phyloP scores from a whole-genome alignment of 1,140 invertebrate species.

The Bactericera cockerelli region DNA sequence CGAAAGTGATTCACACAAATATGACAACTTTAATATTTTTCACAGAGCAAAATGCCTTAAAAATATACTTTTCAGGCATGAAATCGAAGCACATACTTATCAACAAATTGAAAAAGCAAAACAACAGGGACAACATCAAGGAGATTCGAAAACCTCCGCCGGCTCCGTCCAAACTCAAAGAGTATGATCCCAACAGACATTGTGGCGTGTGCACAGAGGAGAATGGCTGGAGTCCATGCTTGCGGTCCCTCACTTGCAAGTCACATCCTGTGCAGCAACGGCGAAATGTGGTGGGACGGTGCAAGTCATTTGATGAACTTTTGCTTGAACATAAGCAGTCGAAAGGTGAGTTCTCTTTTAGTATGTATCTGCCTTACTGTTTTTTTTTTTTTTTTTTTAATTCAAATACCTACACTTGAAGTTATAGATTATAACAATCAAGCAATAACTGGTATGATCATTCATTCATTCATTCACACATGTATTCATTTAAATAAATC shows the following conservation, averaged over 20 bases:
- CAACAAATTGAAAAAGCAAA: not conserved
- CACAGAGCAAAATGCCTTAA: too few relatives aligned
- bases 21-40: too few relatives aligned
- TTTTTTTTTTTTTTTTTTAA: too few relatives aligned
- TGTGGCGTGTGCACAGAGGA: slow-evolving; percentile 58
- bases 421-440: too few relatives aligned
- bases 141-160: not conserved
- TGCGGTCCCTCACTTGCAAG: slow-evolving; percentile 67
- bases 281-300: slow-evolving; percentile 51
- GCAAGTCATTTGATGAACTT: slow-evolving; percentile 62
- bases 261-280: slow-evolving; percentile 59
- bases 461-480: too few relatives aligned
- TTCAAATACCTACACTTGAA: too few relatives aligned
- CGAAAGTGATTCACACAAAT: too few relatives aligned
- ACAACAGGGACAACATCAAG: not conserved
- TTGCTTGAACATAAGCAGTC: slow-evolving; percentile 44
- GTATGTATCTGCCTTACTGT: too few relatives aligned
- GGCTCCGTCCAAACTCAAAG: slow-evolving; percentile 40
- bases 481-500: too few relatives aligned
- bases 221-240: slow-evolving; percentile 49
- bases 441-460: too few relatives aligned
- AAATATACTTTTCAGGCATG: not conserved
- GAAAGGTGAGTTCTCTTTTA: not conserved
- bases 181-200: slow-evolving; percentile 66
- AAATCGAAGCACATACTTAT: not conserved